Conservation (phyloP, 2,888 invertebrate genomes). For the Athalia cordata region DNA sequence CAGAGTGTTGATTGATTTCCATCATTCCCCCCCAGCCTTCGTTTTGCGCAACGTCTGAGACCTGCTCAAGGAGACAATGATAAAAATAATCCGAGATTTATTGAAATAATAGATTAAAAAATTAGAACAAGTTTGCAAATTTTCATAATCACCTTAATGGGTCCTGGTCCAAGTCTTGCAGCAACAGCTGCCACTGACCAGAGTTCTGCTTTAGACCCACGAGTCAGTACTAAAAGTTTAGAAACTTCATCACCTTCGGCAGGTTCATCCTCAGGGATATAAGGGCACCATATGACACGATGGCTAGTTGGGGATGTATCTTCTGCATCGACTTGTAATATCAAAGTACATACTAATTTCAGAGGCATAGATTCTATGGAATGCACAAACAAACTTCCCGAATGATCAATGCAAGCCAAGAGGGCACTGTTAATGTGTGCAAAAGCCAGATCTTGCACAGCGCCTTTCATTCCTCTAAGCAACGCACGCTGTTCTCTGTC, state of each 20-base stretch:
- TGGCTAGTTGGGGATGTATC: constrained; percentile 75
- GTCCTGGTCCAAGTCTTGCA: constrained; percentile 59
- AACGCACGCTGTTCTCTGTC: constrained; percentile 85
- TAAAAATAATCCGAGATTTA: constrained; percentile 20
- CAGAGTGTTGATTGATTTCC: constrained; percentile 78
- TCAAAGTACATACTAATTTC: constrained; percentile 75
- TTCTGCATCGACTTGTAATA: constrained; percentile 78
- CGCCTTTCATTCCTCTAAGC: constrained; percentile 90
- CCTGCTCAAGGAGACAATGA: constrained; percentile 54
- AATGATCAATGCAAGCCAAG: constrained; percentile 91
- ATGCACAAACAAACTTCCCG: constrained; percentile 89
- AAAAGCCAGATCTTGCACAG: constrained; percentile 94
- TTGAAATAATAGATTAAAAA: not conserved
- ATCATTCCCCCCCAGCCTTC: constrained; percentile 69
- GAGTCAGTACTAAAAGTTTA: constrained; percentile 87
- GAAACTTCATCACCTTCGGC: constrained; percentile 80
- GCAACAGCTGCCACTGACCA: constrained; percentile 67
- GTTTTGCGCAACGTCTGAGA: constrained; percentile 62
- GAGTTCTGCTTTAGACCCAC: constrained; percentile 80
- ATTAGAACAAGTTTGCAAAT: too few relatives aligned
- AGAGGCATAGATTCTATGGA: constrained; percentile 78
- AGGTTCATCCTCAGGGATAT: constrained; percentile 82
- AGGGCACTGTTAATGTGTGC: constrained; percentile 88
- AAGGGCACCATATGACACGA: constrained; percentile 95
- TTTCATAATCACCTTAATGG: constrained; percentile 53